A percentile compares a stretch with the other conserved stretches of the same genome.
Evolutionary conservation across 1,140 invertebrate species (phyloP).

Genomic region (Drosophila lacteicornis): DNA sequence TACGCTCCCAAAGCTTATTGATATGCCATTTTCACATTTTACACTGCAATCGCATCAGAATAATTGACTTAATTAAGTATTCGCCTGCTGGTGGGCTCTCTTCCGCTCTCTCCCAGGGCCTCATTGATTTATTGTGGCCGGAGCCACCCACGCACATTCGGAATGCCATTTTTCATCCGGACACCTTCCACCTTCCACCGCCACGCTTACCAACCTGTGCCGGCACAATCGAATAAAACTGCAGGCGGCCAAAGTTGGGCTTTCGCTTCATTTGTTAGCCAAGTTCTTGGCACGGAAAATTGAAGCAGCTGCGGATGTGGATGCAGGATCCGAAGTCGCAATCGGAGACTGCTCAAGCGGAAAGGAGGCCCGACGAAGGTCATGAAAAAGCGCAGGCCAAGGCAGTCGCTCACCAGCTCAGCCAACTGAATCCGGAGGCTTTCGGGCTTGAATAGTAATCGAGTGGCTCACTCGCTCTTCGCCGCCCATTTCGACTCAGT

Average conservation of each 20-base stretch:
- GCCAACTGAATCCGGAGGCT: constrained; percentile 11
- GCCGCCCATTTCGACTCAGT: constrained; percentile 15
- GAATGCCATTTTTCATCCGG: constrained; percentile 67
- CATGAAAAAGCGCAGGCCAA: constrained; percentile 43
- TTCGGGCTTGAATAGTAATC: constrained; percentile 41
- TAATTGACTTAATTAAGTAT: constrained; percentile 79
- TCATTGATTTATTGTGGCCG: constrained; percentile 72
- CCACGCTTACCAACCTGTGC: constrained; percentile 22
- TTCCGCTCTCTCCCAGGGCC: background rate
- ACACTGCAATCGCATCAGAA: constrained; percentile 67
- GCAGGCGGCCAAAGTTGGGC: constrained; percentile 61
- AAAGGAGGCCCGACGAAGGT: constrained; percentile 45
- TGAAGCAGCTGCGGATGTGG: constrained; percentile 36
- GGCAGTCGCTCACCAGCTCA: constrained; percentile 24
- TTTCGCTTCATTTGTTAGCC: constrained; percentile 72
- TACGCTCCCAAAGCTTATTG: constrained; percentile 63
- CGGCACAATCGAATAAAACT: constrained; percentile 61
- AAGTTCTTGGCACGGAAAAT: constrained; percentile 50
- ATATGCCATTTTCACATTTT: constrained; percentile 64
- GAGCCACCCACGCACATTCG: constrained; percentile 28
- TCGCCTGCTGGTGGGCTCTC: constrained; percentile 24
- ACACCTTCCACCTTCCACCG: constrained; percentile 24
- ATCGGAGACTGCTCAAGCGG: constrained; percentile 31
- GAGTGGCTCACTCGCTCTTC: constrained; percentile 9
- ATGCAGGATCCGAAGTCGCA: constrained; percentile 26